Percentiles rank a stretch among this genome's conserved stretches.
Evolutionary conservation across 37 sponge, comb jelly and placozoan genomes (phyloP).

Genomic region (Geodia barretti): DNA sequence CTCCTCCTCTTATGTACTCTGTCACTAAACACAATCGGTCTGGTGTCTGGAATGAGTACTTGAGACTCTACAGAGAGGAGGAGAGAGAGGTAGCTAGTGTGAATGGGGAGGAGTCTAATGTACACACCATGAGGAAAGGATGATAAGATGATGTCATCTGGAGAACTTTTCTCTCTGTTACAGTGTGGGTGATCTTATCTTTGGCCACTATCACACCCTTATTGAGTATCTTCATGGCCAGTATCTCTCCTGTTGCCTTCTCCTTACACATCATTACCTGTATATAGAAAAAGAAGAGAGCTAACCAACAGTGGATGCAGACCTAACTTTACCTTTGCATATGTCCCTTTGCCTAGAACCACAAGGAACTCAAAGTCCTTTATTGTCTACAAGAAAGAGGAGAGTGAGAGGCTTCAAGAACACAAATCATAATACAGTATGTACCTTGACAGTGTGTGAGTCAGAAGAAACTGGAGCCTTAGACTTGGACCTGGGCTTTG

Average conservation of each 20-base stretch:
- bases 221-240: slow-evolving; percentile 96
- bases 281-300: not conserved
- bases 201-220: slow-evolving; percentile 98
- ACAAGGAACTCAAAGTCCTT: slow-evolving; percentile 96
- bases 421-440: too few species aligned
- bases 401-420: too few species aligned
- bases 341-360: slow-evolving; percentile 97
- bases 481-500: too few species aligned
- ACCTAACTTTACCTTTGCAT: slow-evolving; percentile 83
- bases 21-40: slow-evolving; percentile 96
- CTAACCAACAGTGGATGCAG: not conserved
- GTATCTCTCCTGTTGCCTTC: slow-evolving; percentile 82
- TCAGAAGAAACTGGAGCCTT: too few species aligned
- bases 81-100: not conserved
- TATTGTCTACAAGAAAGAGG: slow-evolving; percentile 46
- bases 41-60: slow-evolving; percentile 94
- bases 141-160: slow-evolving; percentile 81
- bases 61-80: slow-evolving; percentile 74
- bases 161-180: slow-evolving; percentile 94
- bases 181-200: slow-evolving; percentile 95
- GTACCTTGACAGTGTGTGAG: too few species aligned
- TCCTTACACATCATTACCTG: slow-evolving; percentile 95
- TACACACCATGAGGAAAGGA: slow-evolving; percentile 93
- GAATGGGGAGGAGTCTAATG: not conserved
- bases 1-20: slow-evolving; percentile 99